Conservation (phyloP, 1,140 invertebrate species). For the Fopius arisanus region DNA sequence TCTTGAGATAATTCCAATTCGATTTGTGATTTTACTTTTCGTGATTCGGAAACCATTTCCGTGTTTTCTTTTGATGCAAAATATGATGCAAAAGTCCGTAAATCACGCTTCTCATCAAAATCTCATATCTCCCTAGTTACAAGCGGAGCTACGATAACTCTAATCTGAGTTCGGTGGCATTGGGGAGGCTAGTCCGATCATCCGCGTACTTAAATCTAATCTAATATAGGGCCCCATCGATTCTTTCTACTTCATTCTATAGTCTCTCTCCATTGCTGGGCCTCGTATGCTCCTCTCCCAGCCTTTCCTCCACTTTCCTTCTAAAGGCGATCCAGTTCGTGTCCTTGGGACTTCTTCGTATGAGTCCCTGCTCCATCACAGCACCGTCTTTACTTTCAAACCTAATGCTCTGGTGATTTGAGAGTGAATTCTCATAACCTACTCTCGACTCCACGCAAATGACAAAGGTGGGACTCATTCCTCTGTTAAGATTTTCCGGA, state of each 20-base stretch:
- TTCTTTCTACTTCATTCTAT: constrained; percentile 26
- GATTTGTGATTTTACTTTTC: constrained; percentile 26
- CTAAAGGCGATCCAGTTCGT: background rate
- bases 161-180: constrained; percentile 22
- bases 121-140: constrained; percentile 29
- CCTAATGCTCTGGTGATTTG: too few relatives aligned
- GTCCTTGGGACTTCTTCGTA: too few relatives aligned
- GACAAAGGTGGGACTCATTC: background rate
- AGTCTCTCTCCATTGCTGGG: too few relatives aligned
- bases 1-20: constrained; percentile 22
- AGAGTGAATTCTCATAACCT: too few relatives aligned
- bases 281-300: background rate
- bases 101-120: constrained; percentile 23
- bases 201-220: too few relatives aligned
- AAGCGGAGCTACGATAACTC: too few relatives aligned
- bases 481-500: background rate
- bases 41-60: constrained; percentile 25
- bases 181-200: too few relatives aligned
- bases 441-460: too few relatives aligned
- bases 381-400: too few relatives aligned
- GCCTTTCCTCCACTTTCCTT: constrained; percentile 8
- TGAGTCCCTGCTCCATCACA: too few relatives aligned
- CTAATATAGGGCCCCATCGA: constrained; percentile 20
- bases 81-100: constrained; percentile 33
- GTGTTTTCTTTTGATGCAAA: constrained; percentile 28